Evolutionary conservation across 2,113 vertebrate genomes (phyloP).

Genomic region (Microcebus tavaratra): DNA sequence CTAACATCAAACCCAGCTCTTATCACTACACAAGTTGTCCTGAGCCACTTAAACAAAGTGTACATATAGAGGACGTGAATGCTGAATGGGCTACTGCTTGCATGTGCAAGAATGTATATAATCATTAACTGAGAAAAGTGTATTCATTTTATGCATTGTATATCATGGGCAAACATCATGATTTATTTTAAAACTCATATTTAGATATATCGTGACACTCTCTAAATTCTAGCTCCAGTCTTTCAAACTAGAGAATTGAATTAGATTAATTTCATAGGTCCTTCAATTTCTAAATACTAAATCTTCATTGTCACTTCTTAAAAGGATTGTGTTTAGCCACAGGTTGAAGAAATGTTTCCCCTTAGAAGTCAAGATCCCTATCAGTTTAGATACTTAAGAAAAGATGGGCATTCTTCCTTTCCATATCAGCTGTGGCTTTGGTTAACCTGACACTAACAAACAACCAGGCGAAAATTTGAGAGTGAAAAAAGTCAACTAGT

Average conservation of each 20-base stretch:
- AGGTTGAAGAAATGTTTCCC: not conserved
- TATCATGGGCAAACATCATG: not conserved
- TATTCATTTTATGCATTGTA: not conserved
- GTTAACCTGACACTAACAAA: not conserved
- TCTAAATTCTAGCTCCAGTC: not conserved
- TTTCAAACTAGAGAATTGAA: not conserved
- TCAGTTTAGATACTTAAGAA: not conserved
- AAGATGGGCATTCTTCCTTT: not conserved
- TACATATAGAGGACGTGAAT: not conserved
- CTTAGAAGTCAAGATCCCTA: not conserved
- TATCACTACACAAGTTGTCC: not conserved
- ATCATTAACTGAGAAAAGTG: not conserved
- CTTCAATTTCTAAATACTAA: not conserved
- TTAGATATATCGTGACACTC: not conserved
- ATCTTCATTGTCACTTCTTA: not conserved
- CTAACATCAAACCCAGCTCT: not conserved
- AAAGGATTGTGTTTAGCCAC: not conserved
- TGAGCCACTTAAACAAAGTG: not conserved
- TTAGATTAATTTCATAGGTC: not conserved
- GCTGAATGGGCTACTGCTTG: not conserved
- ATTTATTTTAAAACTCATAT: not conserved
- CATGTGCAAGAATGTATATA: not conserved
- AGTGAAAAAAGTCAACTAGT: not conserved
- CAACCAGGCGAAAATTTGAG: not conserved
- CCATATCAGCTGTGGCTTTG: not conserved